Base-by-base conservation (phyloP, 2,888 invertebrate genomes). In the Tupiocoris notatus region DNA sequence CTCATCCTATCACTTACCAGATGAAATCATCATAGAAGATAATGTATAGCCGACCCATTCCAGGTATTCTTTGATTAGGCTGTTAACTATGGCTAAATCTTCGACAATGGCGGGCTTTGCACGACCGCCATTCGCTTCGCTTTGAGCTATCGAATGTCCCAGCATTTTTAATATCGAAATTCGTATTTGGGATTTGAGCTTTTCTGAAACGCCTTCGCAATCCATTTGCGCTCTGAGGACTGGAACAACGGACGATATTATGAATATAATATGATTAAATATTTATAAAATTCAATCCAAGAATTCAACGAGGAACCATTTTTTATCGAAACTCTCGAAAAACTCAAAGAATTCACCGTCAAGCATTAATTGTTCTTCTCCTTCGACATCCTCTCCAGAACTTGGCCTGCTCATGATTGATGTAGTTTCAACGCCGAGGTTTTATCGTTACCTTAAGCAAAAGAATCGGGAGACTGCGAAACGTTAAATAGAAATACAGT, bases 41-140 rank as follows among this genome's bases (percentile, higher is more conserved):
- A 90, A 90, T 23, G 89, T 84, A 80, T 90, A 91, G 0, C 90
- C 91, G 80, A 90, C 90, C 91, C 91, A 91, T 79, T 88, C 86
- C 1, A 91, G 83, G 81, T 91, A 91, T 82, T 91, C 91, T 77
- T 88, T 84, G 2, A 91, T 86, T 0, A 91, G 84, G 81, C 90
- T 89, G 80, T 91, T 91, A 61, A 90, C 84, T 0, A 91, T 83
- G 7, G 39, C 54, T 2, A 80, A 59, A 66, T 76, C 79, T 58
- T 61, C 57, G 1, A 79, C 77, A n/a, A 71, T 73, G 7, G 73
- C 58, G 0, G 78, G 78, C 59, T 78, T 78, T 2, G 59, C 57
- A 18, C 39, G 24, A 17, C 63, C 70, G 3, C 25, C 61, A 12
- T 18, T n/a, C 7, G 62, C 54, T n/a, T 73, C 73, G 9, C 73